Conservation (phyloP, 2,797 vertebrate genomes). For the Notamacropus eugenii region DNA sequence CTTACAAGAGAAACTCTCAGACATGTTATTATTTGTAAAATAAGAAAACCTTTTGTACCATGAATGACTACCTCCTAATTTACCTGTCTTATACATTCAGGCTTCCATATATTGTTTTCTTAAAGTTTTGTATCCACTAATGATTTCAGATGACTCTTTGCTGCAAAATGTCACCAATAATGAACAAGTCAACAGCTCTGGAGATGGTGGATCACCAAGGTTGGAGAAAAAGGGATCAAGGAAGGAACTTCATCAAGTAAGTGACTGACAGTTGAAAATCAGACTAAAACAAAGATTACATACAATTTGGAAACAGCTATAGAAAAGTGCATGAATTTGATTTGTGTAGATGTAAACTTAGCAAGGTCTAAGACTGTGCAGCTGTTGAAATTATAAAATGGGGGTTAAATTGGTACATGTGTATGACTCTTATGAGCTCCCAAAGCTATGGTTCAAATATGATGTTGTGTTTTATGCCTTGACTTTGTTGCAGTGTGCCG, state of each 20-base stretch:
- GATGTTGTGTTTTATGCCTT: conserved; percentile 50
- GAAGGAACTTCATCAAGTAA: conserved; percentile 74
- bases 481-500: neutral
- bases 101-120: neutral
- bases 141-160: conserved; percentile 43
- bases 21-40: conserved; percentile 28
- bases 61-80: neutral
- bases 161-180: conserved; percentile 10
- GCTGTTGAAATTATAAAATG: conserved; percentile 45
- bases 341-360: neutral
- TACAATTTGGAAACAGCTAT: conserved; percentile 42
- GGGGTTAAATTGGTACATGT: conserved; percentile 28
- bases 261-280: conserved; percentile 65
- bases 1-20: conserved; percentile 42
- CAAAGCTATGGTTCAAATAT: neutral
- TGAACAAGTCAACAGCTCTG: conserved; percentile 41
- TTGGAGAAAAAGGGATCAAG: conserved; percentile 64
- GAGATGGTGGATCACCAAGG: conserved; percentile 33
- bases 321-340: conserved; percentile 50
- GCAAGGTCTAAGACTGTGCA: conserved; percentile 51
- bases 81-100: neutral
- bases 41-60: conserved; percentile 13
- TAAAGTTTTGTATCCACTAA: conserved; percentile 32
- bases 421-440: neutral
- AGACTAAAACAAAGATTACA: conserved; percentile 67